A percentile compares a stretch with the other conserved stretches of the same genome.
These are phyloP conservation scores for Oligia fasciuncula DNA, from an alignment of 2,888 invertebrate species.

Conservation along the genomic window DNA sequence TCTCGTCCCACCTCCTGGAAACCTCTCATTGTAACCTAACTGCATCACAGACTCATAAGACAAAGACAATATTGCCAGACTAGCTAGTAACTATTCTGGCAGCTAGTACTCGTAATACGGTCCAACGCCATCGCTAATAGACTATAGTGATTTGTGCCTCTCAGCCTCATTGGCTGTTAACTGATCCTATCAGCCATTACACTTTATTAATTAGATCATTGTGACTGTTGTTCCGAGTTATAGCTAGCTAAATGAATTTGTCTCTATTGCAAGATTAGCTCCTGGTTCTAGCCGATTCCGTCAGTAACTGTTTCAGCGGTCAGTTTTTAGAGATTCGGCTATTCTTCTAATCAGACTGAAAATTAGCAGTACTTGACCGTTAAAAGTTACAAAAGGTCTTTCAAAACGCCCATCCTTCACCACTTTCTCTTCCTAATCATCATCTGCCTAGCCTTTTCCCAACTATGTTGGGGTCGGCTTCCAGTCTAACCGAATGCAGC, in stretches of 20 bases:
- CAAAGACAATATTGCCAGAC: background rate
- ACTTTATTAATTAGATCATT: constrained; percentile 51
- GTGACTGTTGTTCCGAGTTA: constrained; percentile 16
- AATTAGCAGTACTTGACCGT: background rate
- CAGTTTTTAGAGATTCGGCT: background rate
- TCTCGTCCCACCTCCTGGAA: too few species aligned
- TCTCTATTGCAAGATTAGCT: background rate
- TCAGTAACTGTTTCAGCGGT: background rate
- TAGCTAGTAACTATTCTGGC: constrained; percentile 31
- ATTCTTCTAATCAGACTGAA: background rate
- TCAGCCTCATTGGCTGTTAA: constrained; percentile 52
- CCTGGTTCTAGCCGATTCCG: background rate
- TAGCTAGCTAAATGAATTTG: background rate
- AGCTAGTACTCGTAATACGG: constrained; percentile 40
- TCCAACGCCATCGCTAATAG: constrained; percentile 49
- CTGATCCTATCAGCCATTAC: constrained; percentile 55
- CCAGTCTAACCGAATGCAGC: too few species aligned
- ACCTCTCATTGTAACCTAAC: background rate
- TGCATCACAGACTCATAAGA: background rate
- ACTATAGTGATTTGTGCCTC: constrained; percentile 57
- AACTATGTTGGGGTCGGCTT: too few species aligned
- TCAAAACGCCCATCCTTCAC: background rate
- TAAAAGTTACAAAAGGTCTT: background rate
- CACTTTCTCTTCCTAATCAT: background rate
- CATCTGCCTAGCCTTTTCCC: too few species aligned